phyloP scores from a whole-genome alignment of 1,140 invertebrate species.

The Micrasema minimum region DNA sequence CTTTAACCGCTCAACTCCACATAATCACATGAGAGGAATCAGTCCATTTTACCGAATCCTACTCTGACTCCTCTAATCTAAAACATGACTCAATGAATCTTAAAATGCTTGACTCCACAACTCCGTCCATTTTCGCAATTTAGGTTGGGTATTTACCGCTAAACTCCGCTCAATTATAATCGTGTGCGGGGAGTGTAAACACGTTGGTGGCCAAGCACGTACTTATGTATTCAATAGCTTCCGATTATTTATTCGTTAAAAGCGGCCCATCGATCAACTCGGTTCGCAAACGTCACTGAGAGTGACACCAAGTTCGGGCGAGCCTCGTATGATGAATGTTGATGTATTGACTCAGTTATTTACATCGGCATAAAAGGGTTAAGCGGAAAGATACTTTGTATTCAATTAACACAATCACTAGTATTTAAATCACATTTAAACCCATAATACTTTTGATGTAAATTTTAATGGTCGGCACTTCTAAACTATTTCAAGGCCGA shows the following conservation, averaged over 20 bases:
- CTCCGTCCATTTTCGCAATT: too few species aligned
- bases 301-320: slow-evolving; percentile 9
- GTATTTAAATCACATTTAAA: neutral
- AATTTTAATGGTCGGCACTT: neutral
- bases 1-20: too few species aligned
- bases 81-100: neutral
- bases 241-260: slow-evolving; percentile 10
- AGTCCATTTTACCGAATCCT: too few species aligned
- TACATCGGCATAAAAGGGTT: neutral
- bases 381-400: neutral
- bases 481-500: too few species aligned
- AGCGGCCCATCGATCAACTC: slow-evolving; percentile 14
- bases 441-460: neutral
- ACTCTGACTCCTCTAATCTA: too few species aligned
- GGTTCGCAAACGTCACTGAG: slow-evolving; percentile 16
- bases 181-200: neutral
- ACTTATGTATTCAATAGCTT: neutral
- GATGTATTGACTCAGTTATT: slow-evolving; percentile 20
- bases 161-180: neutral
- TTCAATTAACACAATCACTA: neutral
- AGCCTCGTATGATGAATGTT: slow-evolving; percentile 15
- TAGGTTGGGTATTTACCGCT: neutral
- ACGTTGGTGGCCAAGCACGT: too few species aligned
- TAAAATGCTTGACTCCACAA: neutral
- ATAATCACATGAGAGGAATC: too few species aligned